Evolutionary conservation across 2,888 invertebrate species (phyloP).

Genomic region (Euzophera pinguis): DNA sequence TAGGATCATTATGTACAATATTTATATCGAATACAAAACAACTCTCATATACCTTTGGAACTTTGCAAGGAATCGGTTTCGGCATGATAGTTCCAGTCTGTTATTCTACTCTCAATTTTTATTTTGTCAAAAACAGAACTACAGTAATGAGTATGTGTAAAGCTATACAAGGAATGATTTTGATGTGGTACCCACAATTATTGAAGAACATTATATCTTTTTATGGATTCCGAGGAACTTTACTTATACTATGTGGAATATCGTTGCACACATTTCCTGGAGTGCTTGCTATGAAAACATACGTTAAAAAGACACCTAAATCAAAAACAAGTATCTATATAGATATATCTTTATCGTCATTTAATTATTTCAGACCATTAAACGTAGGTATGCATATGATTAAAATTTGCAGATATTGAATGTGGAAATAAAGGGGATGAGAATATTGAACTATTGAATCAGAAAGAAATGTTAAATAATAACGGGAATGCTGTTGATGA

Average conservation of each 20-base stretch:
- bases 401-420: constrained; percentile 41
- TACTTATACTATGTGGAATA: constrained; percentile 79
- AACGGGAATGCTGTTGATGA: neutral
- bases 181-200: constrained; percentile 80
- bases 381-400: constrained; percentile 20
- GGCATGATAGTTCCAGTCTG: constrained; percentile 82
- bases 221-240: constrained; percentile 83
- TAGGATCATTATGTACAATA: constrained; percentile 75
- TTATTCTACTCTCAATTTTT: constrained; percentile 82
- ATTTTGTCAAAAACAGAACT: constrained; percentile 80
- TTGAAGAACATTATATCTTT: constrained; percentile 66
- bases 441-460: constrained; percentile 39
- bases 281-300: constrained; percentile 77
- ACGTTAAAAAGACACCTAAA: constrained; percentile 26
- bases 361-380: constrained; percentile 10
- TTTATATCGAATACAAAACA: constrained; percentile 77
- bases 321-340: constrained; percentile 63
- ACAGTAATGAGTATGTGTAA: constrained; percentile 82
- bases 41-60: constrained; percentile 77
- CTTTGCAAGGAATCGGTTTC: constrained; percentile 81
- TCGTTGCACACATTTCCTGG: constrained; percentile 81
- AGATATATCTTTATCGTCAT: constrained; percentile 19
- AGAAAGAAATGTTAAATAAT: constrained; percentile 21
- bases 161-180: constrained; percentile 76
- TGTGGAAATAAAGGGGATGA: constrained; percentile 31